These are phyloP conservation scores for Donacobius atricapilla DNA, from an alignment of 2,113 vertebrate genomes.

Conservation along the genomic window DNA sequence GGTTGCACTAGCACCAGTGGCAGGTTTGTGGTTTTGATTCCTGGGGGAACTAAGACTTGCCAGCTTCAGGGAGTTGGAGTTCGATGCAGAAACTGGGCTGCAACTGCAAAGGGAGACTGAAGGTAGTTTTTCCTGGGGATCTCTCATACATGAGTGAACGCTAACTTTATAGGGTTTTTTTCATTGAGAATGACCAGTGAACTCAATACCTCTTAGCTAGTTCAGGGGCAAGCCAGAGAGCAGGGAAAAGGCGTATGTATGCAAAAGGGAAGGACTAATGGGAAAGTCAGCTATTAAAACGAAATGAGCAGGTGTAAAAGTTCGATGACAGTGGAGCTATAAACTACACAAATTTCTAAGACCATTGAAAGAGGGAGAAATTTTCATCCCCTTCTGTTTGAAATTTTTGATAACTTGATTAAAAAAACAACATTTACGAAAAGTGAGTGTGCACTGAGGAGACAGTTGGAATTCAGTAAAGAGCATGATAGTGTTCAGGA, in stretches of 20 bases:
- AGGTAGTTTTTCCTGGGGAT: background rate
- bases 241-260: background rate
- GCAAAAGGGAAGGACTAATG: background rate
- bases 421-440: background rate
- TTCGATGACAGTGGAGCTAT: background rate
- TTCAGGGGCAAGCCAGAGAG: background rate
- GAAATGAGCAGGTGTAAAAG: background rate
- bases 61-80: background rate
- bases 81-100: background rate
- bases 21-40: background rate
- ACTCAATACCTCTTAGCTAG: background rate
- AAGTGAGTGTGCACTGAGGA: background rate
- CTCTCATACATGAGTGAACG: rapidly evolving
- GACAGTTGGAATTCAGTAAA: background rate
- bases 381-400: background rate
- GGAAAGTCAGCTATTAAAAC: background rate
- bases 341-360: background rate
- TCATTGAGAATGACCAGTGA: background rate
- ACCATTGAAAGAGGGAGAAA: background rate
- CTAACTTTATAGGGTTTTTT: background rate
- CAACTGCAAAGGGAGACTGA: background rate
- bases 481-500: background rate
- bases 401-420: background rate
- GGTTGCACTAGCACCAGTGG: background rate
- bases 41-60: background rate